Evolutionary conservation across 2,113 vertebrate genomes (phyloP), one percentile per base, ranked within the genome.

Genomic region (Stercorarius parasiticus): DNA sequence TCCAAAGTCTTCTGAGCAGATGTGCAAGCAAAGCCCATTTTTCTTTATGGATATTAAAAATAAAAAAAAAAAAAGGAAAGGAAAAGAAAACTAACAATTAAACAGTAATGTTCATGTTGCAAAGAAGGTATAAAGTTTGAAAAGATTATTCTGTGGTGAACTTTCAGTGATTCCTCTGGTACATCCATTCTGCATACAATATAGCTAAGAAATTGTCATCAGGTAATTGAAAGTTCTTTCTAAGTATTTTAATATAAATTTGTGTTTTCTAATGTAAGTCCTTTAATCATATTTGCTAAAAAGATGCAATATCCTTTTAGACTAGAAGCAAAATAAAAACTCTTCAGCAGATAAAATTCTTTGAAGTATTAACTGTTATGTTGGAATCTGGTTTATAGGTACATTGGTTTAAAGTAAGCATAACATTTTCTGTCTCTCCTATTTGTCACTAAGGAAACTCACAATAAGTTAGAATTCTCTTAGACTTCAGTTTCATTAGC

Each of bases 1-100:
- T 56, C 13, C 22, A 58, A 70, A 88, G 7, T 56, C 7, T 52
- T 66, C 34, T 71, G 50, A 79, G 66, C 3, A 30, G 12, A 66
- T 11, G 2, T 32, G 25, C 6, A 76, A 74, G 16, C 4, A 66
- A 85, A 45, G 2, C 2, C 52, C 0, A 1, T 3, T 38, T 45
- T 61, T 80, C 3, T 70, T 59, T 5, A 38, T 17, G 15, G 10
- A 42, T 62, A 36, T 22, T 8, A 9, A 15, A 38, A 20, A 16
- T 19, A 45, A 36, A 64, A 25, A 23, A 2, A 8, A 3, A 15
- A 15, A 42, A 6, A 2, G 4, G 2, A 15, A 15, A 29, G 15
- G 9, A 21, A 49, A 30, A 14, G 1, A 16, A 26, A 34, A 13
- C 2, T 19, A 30, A 74, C 8, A 42, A 40, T 4, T 34, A 47